Evolutionary conservation across 1,140 invertebrate genomes (phyloP), one percentile per base, ranked within the genome.

Genomic region (Latrodectus geometricus): DNA sequence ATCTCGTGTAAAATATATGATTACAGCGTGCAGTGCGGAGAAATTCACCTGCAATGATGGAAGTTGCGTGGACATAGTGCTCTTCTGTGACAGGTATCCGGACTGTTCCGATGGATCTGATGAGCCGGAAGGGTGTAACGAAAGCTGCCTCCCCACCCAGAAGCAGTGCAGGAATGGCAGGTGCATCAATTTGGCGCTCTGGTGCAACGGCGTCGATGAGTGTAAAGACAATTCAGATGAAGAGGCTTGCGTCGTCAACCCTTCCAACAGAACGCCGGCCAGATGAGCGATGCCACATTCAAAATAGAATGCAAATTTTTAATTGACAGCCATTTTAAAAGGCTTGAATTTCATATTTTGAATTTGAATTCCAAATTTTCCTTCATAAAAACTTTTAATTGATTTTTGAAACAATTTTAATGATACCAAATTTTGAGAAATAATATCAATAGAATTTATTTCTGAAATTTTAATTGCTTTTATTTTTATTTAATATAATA

Each of bases 181-280:
- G 75, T 95, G 94, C 90, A 92, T 94, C 68, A 89, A 91, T 17
- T 94, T 94, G 11, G 91, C 92, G 8, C 93, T 93, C 81, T 91
- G 96, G 50, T 97, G 96, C 90, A 95, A 97, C 90, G 95, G 95
- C 11, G 92, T 94, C 8, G 91, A 94, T 48, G 94, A 97, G 90
- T 97, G 96, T 89, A 91, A 92, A 69, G 96, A 97, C 90, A 94
- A 95, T 89, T 94, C 93, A 50, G 96, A 97, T 90, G 96, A 97
- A 91, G 91, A 88, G 2, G 93, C 93, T 77, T 95, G 94, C 89
- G 4, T 7, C 54, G 17, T n/a, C 12, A 14, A 23, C 11, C 68
- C 72, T 11, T 61, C 54, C 54, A 61, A 61, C 17, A 61, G 11
- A 11, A 61, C 54, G 11, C 35, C 35, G 35, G 35, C 35, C 35